These are phyloP conservation scores for Drosophila peninsularis DNA, from an alignment of 2,888 invertebrate species.

Conservation along the genomic window DNA sequence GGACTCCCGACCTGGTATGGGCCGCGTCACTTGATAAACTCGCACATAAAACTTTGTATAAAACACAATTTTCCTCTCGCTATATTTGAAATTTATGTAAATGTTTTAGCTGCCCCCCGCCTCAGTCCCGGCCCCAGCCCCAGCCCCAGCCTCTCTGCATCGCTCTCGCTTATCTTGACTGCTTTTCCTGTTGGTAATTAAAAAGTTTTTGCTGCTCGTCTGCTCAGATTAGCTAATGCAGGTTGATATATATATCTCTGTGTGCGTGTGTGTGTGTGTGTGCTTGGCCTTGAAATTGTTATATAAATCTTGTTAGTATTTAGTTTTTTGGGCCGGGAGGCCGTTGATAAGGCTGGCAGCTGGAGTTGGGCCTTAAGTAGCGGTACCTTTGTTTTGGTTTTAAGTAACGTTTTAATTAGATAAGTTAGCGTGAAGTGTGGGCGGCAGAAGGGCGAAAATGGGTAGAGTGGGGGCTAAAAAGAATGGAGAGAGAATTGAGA, in stretches of 20 bases:
- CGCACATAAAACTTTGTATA: constrained; percentile 50
- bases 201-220: constrained; percentile 65
- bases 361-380: constrained; percentile 16
- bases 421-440: constrained; percentile 11
- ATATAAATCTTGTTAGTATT: constrained; percentile 42
- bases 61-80: constrained; percentile 55
- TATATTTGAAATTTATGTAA: constrained; percentile 75
- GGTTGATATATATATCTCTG: constrained; percentile 26
- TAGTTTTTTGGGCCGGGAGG: constrained; percentile 35
- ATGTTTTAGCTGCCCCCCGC: constrained; percentile 44
- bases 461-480: background rate
- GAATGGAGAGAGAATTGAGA: background rate
- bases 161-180: constrained; percentile 62
- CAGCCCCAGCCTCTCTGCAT: background rate
- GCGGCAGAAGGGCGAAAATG: background rate
- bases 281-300: constrained; percentile 48
- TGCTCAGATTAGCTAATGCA: constrained; percentile 71
- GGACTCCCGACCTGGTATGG: constrained; percentile 5
- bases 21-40: constrained; percentile 46
- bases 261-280: constrained; percentile 18
- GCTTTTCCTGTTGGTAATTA: constrained; percentile 77
- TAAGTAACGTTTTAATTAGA: constrained; percentile 32
- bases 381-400: constrained; percentile 15
- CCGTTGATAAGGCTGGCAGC: constrained; percentile 33
- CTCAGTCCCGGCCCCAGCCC: constrained; percentile 9